A percentile compares a stretch with the other conserved stretches of the same genome.
Evolutionary conservation across 2,888 invertebrate genomes (phyloP).

Genomic region (Heliconius cydno): DNA sequence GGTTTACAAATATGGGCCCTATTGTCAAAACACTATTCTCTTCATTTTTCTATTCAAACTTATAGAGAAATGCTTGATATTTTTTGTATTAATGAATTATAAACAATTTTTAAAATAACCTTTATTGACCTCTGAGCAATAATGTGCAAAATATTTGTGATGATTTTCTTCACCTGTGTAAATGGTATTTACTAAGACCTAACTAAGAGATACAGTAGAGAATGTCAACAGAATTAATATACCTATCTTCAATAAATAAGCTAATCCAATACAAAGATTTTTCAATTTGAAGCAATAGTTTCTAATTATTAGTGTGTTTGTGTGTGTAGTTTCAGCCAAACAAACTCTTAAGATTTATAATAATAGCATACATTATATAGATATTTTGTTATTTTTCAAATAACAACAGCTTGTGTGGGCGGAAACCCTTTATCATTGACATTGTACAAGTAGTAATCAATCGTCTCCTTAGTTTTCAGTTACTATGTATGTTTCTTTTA

Average conservation of each 20-base stretch:
- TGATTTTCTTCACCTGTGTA: too few relatives aligned
- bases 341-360: background rate
- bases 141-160: too few relatives aligned
- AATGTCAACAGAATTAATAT: background rate
- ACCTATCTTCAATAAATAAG: background rate
- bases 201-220: too few relatives aligned
- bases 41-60: too few relatives aligned
- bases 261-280: too few relatives aligned
- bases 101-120: too few relatives aligned
- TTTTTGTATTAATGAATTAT: too few relatives aligned
- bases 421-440: slow-evolving; percentile 1
- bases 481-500: background rate
- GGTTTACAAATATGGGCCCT: too few relatives aligned
- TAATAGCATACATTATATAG: background rate
- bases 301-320: background rate
- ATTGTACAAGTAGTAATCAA: slow-evolving; percentile 6
- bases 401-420: background rate
- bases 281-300: too few relatives aligned
- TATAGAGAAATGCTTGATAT: too few relatives aligned
- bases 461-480: background rate
- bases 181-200: too few relatives aligned
- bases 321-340: background rate
- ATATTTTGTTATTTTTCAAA: background rate
- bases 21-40: too few relatives aligned
- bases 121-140: background rate